Evolutionary conservation across 2,888 invertebrate genomes (phyloP), one percentile per base, ranked within the genome.

Genomic region (Bellardia bayeri): DNA sequence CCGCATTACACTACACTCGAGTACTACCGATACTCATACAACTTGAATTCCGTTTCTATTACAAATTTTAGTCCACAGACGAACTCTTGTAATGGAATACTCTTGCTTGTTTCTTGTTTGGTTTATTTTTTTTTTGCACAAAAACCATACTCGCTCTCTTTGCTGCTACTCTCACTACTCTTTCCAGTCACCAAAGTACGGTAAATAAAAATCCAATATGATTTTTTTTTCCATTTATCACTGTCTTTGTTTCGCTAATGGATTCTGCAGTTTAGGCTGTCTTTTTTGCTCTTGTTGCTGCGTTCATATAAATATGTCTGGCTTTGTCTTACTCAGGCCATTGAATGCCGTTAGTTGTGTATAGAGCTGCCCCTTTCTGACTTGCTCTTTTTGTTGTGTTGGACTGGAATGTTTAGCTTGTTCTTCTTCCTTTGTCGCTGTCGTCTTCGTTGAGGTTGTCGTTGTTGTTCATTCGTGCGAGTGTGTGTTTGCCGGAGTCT

Each of bases 1-100:
- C 76, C 86, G 76, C 51, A 90, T 86, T 86, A 49, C 85, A 78
- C 71, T 86, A 82, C 85, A 82, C 76, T 54, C 16, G 16, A 79
- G 7, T 23, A 54, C 74, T 37, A 58, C n/a, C 23, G 14, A 71
- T 54, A 45, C 30, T 61, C 33, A 66, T 45, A 63, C 37, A 37
- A 37, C 71, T 51, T 23, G 6, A 49, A 74, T 42, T 56, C 30
- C 33, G 49, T 82, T 49, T 58, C 37, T 58, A 51, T 23, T 58
- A 56, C 3, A 63, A 49, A 63, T 30, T 37, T 6, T 37, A 51
- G 4, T 61, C 30, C 37, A 11, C 54, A 58, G 45, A 79, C 23
- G 2, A 56, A 37, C 71, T 58, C 66, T 58, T 68, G 30, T 56
- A 63, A 51, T 63, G 63, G 16, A 51, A 80, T 79, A 61, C 69